Evolutionary conservation across 2,113 vertebrate species (phyloP).

Genomic region (Sorex fumeus): DNA sequence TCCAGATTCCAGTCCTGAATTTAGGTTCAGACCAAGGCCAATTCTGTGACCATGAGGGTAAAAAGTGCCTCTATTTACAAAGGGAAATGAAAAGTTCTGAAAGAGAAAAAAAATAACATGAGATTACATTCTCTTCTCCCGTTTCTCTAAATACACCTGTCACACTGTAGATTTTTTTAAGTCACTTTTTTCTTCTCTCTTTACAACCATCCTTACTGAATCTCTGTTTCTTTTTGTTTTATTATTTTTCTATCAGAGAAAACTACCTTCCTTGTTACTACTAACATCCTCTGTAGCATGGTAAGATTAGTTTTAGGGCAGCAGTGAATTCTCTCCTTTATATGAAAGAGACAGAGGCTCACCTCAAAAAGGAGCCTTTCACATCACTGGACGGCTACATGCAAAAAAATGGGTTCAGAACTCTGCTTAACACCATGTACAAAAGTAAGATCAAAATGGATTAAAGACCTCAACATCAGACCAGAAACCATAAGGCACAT

Average conservation of each 20-base stretch:
- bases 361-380: neutral
- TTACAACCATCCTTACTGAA: neutral
- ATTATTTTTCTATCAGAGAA: neutral
- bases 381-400: too few species aligned
- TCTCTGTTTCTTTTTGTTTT: neutral
- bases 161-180: neutral
- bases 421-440: too few species aligned
- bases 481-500: too few species aligned
- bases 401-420: too few species aligned
- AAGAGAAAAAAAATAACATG: neutral
- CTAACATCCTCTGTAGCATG: neutral
- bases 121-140: neutral
- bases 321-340: neutral
- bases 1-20: neutral
- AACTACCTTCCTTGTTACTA: neutral
- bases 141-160: neutral
- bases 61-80: neutral
- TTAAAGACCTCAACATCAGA: too few species aligned
- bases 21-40: neutral
- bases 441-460: too few species aligned
- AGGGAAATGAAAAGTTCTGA: neutral
- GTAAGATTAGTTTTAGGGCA: neutral
- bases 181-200: neutral
- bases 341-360: neutral
- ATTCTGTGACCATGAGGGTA: neutral